Evolutionary conservation across 2,113 vertebrate genomes (phyloP), one percentile per base, ranked within the genome.

Genomic region (Sturnira hondurensis): DNA sequence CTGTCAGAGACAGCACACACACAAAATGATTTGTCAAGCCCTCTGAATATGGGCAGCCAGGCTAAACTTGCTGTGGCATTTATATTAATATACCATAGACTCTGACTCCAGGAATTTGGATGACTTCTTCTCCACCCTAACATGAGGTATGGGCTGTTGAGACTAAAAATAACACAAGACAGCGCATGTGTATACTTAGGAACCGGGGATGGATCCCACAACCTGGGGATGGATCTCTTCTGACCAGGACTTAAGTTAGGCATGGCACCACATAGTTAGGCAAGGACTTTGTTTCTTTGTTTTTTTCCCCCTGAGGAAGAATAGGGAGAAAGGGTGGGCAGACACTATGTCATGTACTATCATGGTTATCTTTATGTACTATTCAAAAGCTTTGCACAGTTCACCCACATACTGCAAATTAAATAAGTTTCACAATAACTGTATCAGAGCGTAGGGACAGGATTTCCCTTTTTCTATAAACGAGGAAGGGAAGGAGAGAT

Each of bases 381-480:
- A 80, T 86, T 94, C 95, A 31, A 83, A 58, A 86, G 70, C 63
- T 88, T 82, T 70, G 63, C 92, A 93, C 41, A 13, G 38, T 86
- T 96, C 67, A 63, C 68, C 85, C 73, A 78, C 2, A 8, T 68
- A 78, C 89, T 45, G 7, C 73, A 68, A n/a, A 78, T 82, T 56
- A 85, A 93, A 61, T 83, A 92, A 73, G 41, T 68, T 94, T 82
- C 67, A 81, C 71, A 85, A 50, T 77, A 61, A 84, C 31, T 65
- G 47, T 38, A 20, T 50, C 82, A 78, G 47, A 61, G 11, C 24
- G 15, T 9, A 76, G 68, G 19, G 45, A 17, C 24, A 33, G 41
- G 4, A 41, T 14, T 95, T 50, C 77, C 38, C 43, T 95, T 83
- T 70, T 38, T 80, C 43, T 47, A 61, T 76, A 83, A 88, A 92